phyloP scores from a whole-genome alignment of 1,140 invertebrate genomes.

The Calosoma granatense region DNA sequence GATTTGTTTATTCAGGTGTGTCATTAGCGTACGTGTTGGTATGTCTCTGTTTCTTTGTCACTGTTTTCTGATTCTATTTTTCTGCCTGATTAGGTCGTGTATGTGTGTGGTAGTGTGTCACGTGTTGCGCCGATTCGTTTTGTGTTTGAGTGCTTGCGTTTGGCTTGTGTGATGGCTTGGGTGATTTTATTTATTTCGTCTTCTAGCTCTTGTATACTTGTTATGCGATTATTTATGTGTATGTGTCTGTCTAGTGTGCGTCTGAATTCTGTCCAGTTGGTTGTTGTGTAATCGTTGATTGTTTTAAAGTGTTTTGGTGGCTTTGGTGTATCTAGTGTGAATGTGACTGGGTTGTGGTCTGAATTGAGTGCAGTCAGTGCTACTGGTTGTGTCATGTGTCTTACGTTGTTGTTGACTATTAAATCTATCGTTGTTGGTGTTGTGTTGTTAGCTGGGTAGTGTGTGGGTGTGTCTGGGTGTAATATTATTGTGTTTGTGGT shows the following conservation, averaged over 20 bases:
- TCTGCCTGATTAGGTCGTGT: background rate
- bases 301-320: background rate
- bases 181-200: background rate
- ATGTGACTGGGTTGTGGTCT: slow-evolving; percentile 22
- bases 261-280: background rate
- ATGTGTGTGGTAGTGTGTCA: slow-evolving; percentile 2
- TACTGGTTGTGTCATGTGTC: background rate
- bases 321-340: slow-evolving; percentile 2
- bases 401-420: background rate
- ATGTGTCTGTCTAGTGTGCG: background rate
- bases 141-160: too few relatives aligned
- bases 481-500: background rate
- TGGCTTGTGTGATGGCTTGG: slow-evolving; percentile 1
- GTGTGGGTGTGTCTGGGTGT: slow-evolving; percentile 12
- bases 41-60: background rate
- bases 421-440: background rate
- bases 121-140: slow-evolving; percentile 14
- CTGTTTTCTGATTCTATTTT: background rate
- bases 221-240: background rate
- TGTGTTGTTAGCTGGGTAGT: slow-evolving; percentile 14
- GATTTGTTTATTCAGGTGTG: slow-evolving; percentile 11
- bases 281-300: background rate
- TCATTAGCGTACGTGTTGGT: background rate
- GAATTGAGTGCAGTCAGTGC: slow-evolving; percentile 11
- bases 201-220: background rate